Base-by-base conservation (phyloP, 2,797 vertebrate species). In the Borostomias antarcticus region DNA sequence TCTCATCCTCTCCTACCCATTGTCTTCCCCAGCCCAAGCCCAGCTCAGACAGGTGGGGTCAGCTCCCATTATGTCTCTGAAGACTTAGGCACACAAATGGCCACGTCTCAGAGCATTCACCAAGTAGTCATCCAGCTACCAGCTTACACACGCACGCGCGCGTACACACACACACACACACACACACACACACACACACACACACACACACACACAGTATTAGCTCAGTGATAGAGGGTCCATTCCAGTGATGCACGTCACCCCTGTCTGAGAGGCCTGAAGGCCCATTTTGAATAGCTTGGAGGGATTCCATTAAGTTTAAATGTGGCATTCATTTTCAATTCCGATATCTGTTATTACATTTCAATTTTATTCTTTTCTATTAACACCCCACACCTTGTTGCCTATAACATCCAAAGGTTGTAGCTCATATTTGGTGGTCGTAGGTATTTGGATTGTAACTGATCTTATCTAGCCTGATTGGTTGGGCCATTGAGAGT, bases 21-120 rank as follows among this genome's bases (percentile, higher is more conserved):
- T 89, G 83, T 87, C 37, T 70, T 66, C 58, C 23, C 70, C 76
- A 70, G 51, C 70, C 68, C 26, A 7, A 83, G 72, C 78, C 63
- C 59, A 62, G 76, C 76, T 84, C 72, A 89, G 65, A 85, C 79
- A 73, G 75, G 75, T 79, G 77, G 82, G 88, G 86, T 89, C 82
- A 85, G 64, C 80, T 68, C 50, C 66, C 61, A 78, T 82, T 86
- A 82, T 86, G 75, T 77, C 81, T 52, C 72, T 72, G 80, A 89
- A 86, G 75, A 85, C 83, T 76, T 54, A 61, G 69, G 69, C 70
- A 86, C 69, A 89, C 79, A 85, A 76, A 68, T n/a, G 35, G 40
- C 35, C 29, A 63, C 51, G 66, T 50, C 70, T 48, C 60, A 58
- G 28, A 74, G 56, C 79, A 67, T 70, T 69, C 35, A 37, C 67